phyloP scores from a whole-genome alignment of 1,140 invertebrate species.

The Akabosia matsudoensis region DNA sequence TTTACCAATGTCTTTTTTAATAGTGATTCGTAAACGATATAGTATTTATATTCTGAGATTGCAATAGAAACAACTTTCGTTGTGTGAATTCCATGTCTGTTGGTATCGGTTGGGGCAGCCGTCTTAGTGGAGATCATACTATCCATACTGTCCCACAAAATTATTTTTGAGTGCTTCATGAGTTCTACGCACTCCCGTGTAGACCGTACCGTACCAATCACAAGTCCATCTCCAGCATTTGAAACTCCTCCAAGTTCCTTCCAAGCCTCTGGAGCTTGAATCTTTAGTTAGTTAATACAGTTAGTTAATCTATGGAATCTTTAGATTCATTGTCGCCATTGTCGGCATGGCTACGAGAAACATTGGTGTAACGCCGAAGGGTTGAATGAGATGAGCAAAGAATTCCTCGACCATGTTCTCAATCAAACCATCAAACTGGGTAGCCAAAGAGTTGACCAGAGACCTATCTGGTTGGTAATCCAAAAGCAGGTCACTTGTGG shows the following conservation, averaged over 20 bases:
- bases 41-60: no score
- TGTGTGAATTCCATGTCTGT: background rate
- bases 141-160: constrained; percentile 15
- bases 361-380: background rate
- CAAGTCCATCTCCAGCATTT: background rate
- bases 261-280: constrained; percentile 20
- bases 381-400: background rate
- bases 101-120: background rate
- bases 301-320: no score
- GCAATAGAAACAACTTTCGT: no score
- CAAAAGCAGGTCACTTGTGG: constrained; percentile 14
- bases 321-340: background rate
- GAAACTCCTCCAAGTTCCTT: background rate
- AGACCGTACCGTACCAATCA: constrained; percentile 19
- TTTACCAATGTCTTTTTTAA: no score
- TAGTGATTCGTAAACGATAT: no score
- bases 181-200: constrained; percentile 28
- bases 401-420: background rate
- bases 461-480: constrained; percentile 21
- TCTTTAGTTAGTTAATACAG: no score
- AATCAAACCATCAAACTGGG: background rate
- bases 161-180: no score
- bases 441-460: background rate
- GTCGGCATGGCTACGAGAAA: background rate
- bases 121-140: background rate